A percentile compares a stretch with the other conserved stretches of the same genome.
Conservation (phyloP, 2,888 invertebrate species). For the Halictus ligatus region DNA sequence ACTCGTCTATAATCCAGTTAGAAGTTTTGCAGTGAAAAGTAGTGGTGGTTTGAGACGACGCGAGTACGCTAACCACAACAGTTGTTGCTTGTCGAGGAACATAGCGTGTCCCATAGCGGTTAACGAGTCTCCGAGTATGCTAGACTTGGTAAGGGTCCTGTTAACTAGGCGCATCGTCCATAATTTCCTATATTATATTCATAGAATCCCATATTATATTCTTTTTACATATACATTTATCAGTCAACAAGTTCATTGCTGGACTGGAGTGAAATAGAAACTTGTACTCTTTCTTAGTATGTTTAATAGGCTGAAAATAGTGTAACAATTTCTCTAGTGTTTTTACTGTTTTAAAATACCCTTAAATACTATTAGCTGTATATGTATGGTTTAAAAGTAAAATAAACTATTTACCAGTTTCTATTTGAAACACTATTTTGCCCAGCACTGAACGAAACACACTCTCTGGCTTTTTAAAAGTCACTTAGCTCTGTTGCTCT, state of each 20-base stretch:
- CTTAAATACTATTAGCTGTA: too few relatives aligned
- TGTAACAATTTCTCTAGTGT: too few relatives aligned
- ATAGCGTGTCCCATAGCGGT: conserved; percentile 38
- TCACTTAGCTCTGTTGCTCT: background rate
- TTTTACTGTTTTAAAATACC: too few relatives aligned
- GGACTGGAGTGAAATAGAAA: too few relatives aligned
- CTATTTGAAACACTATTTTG: too few relatives aligned
- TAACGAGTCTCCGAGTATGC: conserved; percentile 21
- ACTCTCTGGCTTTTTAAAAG: background rate
- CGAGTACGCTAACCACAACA: conserved; percentile 39
- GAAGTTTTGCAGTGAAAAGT: conserved; percentile 25
- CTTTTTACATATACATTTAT: background rate
- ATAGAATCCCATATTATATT: background rate
- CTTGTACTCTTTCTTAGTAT: too few relatives aligned
- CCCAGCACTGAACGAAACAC: background rate
- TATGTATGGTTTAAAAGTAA: too few relatives aligned
- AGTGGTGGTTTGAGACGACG: conserved; percentile 18
- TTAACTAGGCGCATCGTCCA: background rate
- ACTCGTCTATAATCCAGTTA: conserved; percentile 41
- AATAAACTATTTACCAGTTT: too few relatives aligned
- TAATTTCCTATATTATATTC: too few relatives aligned
- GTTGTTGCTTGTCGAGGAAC: conserved; percentile 47
- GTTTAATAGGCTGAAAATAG: too few relatives aligned
- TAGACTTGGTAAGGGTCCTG: conserved; percentile 22
- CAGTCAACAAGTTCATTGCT: too few relatives aligned